Evolutionary conservation across 2,113 vertebrate species (phyloP).

Genomic region (Cairina moschata): DNA sequence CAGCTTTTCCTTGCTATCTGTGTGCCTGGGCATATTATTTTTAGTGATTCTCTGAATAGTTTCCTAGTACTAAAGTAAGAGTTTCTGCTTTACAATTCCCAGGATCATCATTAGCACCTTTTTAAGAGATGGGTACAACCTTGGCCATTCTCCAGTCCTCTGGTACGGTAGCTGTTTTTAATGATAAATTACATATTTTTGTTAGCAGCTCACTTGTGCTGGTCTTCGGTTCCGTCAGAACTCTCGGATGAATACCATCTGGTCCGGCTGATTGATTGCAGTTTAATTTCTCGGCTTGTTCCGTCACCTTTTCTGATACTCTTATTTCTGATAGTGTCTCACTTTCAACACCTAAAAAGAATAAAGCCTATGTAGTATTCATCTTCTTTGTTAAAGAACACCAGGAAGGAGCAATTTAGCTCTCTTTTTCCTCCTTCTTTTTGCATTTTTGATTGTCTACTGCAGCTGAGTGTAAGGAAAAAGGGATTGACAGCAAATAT

Average conservation of each 20-base stretch:
- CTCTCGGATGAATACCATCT: constrained; percentile 62
- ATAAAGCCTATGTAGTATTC: background rate
- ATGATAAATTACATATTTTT: constrained; percentile 66
- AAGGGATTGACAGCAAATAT: background rate
- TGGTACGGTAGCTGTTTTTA: constrained; percentile 26
- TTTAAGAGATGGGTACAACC: constrained; percentile 59
- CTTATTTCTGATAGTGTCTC: constrained; percentile 33
- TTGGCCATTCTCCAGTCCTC: constrained; percentile 48
- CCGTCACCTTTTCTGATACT: constrained; percentile 53
- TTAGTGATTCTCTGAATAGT: constrained; percentile 19
- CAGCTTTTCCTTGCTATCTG: constrained; percentile 6
- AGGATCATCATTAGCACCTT: constrained; percentile 59
- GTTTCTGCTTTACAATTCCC: constrained; percentile 47
- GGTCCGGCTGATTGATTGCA: constrained; percentile 56
- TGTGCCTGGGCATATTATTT: background rate
- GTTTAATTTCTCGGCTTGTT: constrained; percentile 67
- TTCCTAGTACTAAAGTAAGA: background rate
- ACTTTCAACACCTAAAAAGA: constrained; percentile 34
- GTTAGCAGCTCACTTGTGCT: constrained; percentile 57
- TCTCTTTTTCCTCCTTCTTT: background rate
- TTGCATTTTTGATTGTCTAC: background rate
- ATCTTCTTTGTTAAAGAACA: constrained; percentile 18
- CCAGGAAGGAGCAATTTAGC: background rate
- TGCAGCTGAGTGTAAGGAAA: background rate
- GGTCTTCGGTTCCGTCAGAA: constrained; percentile 60